phyloP scores from a whole-genome alignment of 2,888 invertebrate species.

The Drosophila villosipedis region DNA sequence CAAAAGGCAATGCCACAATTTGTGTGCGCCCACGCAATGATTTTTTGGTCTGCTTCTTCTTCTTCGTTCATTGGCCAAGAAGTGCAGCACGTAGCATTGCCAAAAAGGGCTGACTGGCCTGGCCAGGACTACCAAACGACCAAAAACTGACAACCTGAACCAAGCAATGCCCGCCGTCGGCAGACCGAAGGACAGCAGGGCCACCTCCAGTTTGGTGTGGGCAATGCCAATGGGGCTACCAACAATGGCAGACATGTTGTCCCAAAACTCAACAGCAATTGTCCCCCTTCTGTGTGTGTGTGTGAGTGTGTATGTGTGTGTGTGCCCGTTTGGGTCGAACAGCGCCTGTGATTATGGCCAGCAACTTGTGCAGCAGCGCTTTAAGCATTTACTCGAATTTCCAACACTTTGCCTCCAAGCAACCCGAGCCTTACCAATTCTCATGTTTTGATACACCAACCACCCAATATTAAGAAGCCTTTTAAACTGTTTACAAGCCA shows the following conservation, averaged over 20 bases:
- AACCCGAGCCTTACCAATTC: background rate
- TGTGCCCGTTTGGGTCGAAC: slow-evolving; percentile 39
- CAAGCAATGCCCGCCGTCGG: slow-evolving; percentile 1
- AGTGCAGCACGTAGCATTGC: slow-evolving; percentile 54
- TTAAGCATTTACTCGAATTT: slow-evolving; percentile 36
- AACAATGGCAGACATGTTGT: slow-evolving; percentile 34
- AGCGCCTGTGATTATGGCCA: slow-evolving; percentile 49
- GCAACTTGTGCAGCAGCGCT: slow-evolving; percentile 31
- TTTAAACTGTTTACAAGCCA: slow-evolving; percentile 11
- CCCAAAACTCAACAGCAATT: slow-evolving; percentile 28
- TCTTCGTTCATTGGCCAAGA: slow-evolving; percentile 26
- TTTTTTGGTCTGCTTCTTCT: background rate
- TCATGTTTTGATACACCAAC: background rate
- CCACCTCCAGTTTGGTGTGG: slow-evolving; percentile 1
- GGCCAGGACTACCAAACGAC: slow-evolving; percentile 38
- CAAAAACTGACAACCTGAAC: slow-evolving; percentile 17
- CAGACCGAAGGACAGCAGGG: too few relatives aligned
- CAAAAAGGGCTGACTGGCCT: slow-evolving; percentile 47
- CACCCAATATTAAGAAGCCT: background rate
- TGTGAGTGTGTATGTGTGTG: slow-evolving; percentile 12
- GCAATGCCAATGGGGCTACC: slow-evolving; percentile 9
- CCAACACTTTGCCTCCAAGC: slow-evolving; percentile 1
- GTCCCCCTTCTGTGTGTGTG: slow-evolving; percentile 5
- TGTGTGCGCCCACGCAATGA: slow-evolving; percentile 37
- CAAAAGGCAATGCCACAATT: slow-evolving; percentile 62